A percentile compares a stretch with the other conserved stretches of the same genome.
These are phyloP conservation scores for Drosophila mulleri DNA, from an alignment of 2,888 invertebrate species.

Conservation along the genomic window DNA sequence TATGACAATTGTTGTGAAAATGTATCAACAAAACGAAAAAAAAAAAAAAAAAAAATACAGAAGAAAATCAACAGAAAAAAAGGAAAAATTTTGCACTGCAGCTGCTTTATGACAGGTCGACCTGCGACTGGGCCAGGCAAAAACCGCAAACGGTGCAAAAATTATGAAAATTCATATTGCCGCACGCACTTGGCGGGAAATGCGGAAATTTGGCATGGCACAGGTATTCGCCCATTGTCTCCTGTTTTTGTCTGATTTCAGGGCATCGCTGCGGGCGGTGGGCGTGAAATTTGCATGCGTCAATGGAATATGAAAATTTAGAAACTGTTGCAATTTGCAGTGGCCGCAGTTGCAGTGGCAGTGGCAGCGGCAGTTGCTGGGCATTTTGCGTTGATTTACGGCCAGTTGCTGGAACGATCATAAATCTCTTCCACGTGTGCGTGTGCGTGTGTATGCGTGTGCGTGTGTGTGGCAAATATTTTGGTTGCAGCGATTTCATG, in stretches of 20 bases:
- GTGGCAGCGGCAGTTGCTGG: slow-evolving; percentile 15
- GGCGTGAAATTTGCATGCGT: slow-evolving; percentile 74
- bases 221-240: slow-evolving; percentile 54
- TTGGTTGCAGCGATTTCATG: slow-evolving; percentile 78
- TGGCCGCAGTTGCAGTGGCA: slow-evolving; percentile 25
- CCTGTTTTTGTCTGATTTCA: slow-evolving; percentile 1
- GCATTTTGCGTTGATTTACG: slow-evolving; percentile 64
- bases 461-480: slow-evolving; percentile 67
- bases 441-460: background rate
- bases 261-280: slow-evolving; percentile 57
- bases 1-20: slow-evolving; percentile 57
- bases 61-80: background rate
- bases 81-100: slow-evolving; percentile 45
- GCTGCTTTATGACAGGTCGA: slow-evolving; percentile 65
- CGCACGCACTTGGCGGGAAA: slow-evolving; percentile 71
- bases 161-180: slow-evolving; percentile 82
- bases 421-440: slow-evolving; percentile 55
- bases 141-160: slow-evolving; percentile 72
- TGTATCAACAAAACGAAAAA: slow-evolving; percentile 28
- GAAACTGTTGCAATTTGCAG: slow-evolving; percentile 57
- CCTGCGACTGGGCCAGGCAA: slow-evolving; percentile 36
- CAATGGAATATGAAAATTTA: slow-evolving; percentile 65
- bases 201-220: slow-evolving; percentile 35
- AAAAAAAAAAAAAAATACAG: slow-evolving; percentile 3
- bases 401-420: slow-evolving; percentile 42